Conservation (phyloP, 1,140 invertebrate species). For the Coenobita brevimanus region DNA sequence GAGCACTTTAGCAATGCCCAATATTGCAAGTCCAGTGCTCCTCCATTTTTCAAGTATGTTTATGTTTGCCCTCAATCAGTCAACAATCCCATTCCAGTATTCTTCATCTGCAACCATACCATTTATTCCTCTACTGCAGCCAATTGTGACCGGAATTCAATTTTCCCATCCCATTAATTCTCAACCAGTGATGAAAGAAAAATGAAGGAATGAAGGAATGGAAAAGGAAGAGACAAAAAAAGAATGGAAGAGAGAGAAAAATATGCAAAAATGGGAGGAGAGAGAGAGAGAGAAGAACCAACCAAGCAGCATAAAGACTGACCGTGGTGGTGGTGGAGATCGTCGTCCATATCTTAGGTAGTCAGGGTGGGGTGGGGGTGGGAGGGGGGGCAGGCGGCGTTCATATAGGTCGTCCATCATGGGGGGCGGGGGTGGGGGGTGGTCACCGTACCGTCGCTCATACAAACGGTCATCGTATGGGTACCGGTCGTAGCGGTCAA, state of each 20-base stretch:
- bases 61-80: too few relatives aligned
- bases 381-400: slow-evolving; percentile 15
- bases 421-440: slow-evolving; percentile 38
- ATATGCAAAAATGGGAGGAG: neutral
- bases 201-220: neutral
- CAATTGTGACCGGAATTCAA: too few relatives aligned
- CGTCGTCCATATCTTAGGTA: slow-evolving; percentile 34
- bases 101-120: too few relatives aligned
- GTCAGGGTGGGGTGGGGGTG: slow-evolving; percentile 11
- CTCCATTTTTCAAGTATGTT: too few relatives aligned
- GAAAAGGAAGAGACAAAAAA: neutral
- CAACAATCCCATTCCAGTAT: too few relatives aligned
- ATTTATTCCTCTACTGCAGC: too few relatives aligned
- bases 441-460: slow-evolving; percentile 50
- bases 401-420: slow-evolving; percentile 41
- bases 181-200: too few relatives aligned
- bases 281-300: too few relatives aligned
- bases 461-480: slow-evolving; percentile 50
- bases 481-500: slow-evolving; percentile 49
- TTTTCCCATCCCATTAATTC: too few relatives aligned
- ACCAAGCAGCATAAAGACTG: neutral
- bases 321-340: slow-evolving; percentile 31
- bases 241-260: neutral
- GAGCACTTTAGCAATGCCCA: too few relatives aligned
- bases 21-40: too few relatives aligned